Base-by-base conservation (phyloP, 1,140 invertebrate species). In the Dryas iulia region DNA sequence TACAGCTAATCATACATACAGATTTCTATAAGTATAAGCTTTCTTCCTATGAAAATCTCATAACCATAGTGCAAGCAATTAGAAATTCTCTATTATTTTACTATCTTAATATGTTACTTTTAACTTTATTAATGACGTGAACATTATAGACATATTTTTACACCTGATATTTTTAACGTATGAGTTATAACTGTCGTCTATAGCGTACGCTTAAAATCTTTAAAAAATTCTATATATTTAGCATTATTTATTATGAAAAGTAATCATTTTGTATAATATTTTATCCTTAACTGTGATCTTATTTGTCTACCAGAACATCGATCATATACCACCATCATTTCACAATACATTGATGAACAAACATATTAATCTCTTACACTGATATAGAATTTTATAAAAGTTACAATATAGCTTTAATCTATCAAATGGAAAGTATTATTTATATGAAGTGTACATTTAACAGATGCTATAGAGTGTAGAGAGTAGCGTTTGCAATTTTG, bases 401-500 rank as follows among this genome's bases (percentile, higher is more conserved):
- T 21, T 25, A 26, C 53, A 56, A 56, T 56, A 56, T 25, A 56
- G 25, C 53, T 25, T 56, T 56, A 24, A 56, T 91, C 83, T 89
- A 71, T 84, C 79, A 89, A 89, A 91, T 91, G 87, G 89, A 89
- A 90, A 91, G 80, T 87, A 86, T 81, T 86, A 83, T 87, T 83
- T 81, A 79, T 89, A 76, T 79, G 70, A 74, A 81, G 81, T 82
- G 81, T 76, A 78, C 85, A 86, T 79, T 84, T 89, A 89, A 82
- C 87, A 91, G 87, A 91, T 91, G 89, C 86, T 79, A 81, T 78
- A 63, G 58, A 33, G 58, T 23, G 58, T 87, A 31, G 52, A 33
- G 52, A 54, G 61, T 87, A 84, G 78, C 77, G 79, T 83, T 81
- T 75, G 80, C 86, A 89, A 87, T 89, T 88, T 87, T 85, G 81